Percentiles rank a stretch among this genome's conserved stretches.
phyloP scores from a whole-genome alignment of 2,113 vertebrate species.

The Struthidea cinerea region DNA sequence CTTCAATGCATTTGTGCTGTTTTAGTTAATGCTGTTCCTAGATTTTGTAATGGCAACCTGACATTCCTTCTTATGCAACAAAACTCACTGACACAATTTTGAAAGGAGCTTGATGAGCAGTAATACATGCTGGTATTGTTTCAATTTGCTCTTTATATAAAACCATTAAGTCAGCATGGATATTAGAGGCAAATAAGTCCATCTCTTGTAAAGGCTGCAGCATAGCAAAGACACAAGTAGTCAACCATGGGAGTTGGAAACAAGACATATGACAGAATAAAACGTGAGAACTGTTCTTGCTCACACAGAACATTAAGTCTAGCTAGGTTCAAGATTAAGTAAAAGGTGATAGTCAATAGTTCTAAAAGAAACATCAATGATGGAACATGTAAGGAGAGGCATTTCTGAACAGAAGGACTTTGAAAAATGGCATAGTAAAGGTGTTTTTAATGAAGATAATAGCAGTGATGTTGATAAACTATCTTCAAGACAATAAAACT shows the following conservation, averaged over 20 bases:
- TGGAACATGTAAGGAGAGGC: not conserved
- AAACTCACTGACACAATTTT: slow-evolving; percentile 9
- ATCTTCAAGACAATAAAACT: not conserved
- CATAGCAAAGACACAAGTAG: not conserved
- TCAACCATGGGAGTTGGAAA: not conserved
- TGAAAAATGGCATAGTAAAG: not conserved
- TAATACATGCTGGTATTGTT: not conserved
- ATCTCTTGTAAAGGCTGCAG: not conserved
- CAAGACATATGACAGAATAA: not conserved
- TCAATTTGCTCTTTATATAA: not conserved
- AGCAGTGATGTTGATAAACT: not conserved
- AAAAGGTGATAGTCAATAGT: not conserved
- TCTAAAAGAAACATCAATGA: not conserved
- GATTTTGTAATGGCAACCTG: not conserved
- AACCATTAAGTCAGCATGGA: not conserved
- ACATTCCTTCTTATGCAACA: not conserved
- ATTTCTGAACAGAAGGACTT: not conserved
- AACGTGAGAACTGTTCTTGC: not conserved
- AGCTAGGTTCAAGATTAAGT: not conserved
- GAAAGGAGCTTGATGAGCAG: slow-evolving; percentile 2
- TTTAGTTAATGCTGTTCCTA: not conserved
- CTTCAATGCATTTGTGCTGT: not conserved
- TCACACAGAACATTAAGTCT: not conserved
- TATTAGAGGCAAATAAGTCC: not conserved
- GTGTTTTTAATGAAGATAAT: not conserved